Evolutionary conservation across 23 tunicate genomes (phyloP), one percentile per base, ranked within the genome.

Genomic region (Botrylloides violaceus): DNA sequence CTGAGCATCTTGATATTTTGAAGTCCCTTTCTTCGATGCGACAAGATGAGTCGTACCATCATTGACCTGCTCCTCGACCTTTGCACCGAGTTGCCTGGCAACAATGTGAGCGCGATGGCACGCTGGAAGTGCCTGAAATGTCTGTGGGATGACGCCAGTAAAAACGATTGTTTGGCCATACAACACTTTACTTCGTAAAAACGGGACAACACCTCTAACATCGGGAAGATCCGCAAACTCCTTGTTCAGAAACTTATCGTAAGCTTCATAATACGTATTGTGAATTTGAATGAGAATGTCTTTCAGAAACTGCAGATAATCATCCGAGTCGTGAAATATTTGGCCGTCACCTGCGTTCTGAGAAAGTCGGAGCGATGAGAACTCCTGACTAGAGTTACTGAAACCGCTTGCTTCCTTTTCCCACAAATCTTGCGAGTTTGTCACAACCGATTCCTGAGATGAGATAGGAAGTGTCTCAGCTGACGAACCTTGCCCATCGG

Each of bases 251-350:
- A 32, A 72, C 38, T 88, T 88, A 6, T 77, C 79, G 38, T 81
- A 88, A 3, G 96, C 96, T 35, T 73, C 96, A 38, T 88, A 88
- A 58, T 88, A 88, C 6, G 96, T 88, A 29, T 34, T 3, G 58
- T 88, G 96, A 18, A 82, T 60, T 36, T 47, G 47, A 27, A 38
- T 26, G 28, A 88, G 80, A 25, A 88, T 65, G 29, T 71, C 65
- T 77, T 81, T 70, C 18, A 88, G 64, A 56, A 71, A 77, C 36
- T 33, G 29, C 39, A 88, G 65, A 38, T 88, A 88, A 72, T 81
- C 96, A 35, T 88, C 96, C 24, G 39, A 28, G 47, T 88, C 96
- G 12, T 37, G 30, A 70, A 36, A 36, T 36, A 21, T 31, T 25
- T 68, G 58, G n/a, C 64, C 53, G 3, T 21, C 3, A 5, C 38